Evolutionary conservation across 2,797 vertebrate genomes (phyloP).

Genomic region (Hydrophis major): DNA sequence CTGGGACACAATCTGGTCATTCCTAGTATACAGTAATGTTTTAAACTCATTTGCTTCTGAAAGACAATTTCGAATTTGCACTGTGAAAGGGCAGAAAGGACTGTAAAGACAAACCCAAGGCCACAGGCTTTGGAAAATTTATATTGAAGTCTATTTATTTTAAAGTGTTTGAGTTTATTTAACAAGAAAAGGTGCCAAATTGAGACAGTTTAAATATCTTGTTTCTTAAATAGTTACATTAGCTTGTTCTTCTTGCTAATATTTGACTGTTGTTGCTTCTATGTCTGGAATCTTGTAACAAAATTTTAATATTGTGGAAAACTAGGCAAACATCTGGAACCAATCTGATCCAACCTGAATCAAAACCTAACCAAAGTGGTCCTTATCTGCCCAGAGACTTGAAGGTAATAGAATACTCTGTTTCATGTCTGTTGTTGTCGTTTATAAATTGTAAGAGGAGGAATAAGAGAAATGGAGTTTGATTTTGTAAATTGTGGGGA

Average conservation of each 20-base stretch:
- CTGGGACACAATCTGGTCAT: background rate
- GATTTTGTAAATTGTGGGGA: background rate
- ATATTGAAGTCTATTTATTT: background rate
- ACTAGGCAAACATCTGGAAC: constrained; percentile 60
- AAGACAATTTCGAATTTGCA: background rate
- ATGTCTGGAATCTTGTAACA: background rate
- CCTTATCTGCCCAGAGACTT: constrained; percentile 42
- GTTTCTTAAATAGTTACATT: background rate
- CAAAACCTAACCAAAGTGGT: constrained; percentile 58
- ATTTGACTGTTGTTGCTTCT: background rate
- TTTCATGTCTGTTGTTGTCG: background rate
- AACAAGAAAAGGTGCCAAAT: background rate
- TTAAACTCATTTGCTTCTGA: background rate
- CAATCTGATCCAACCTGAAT: constrained; percentile 46
- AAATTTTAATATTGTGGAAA: constrained; percentile 14
- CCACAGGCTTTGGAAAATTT: background rate
- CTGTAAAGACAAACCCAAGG: background rate
- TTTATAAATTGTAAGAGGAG: background rate
- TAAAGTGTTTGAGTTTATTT: background rate
- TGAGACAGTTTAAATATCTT: background rate
- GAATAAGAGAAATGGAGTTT: background rate
- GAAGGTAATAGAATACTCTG: constrained; percentile 59
- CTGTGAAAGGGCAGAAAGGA: background rate
- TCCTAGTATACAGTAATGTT: background rate
- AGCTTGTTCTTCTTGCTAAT: background rate